Evolutionary conservation across 2,113 vertebrate species (phyloP).

Genomic region (Malaclemys terrapin): DNA sequence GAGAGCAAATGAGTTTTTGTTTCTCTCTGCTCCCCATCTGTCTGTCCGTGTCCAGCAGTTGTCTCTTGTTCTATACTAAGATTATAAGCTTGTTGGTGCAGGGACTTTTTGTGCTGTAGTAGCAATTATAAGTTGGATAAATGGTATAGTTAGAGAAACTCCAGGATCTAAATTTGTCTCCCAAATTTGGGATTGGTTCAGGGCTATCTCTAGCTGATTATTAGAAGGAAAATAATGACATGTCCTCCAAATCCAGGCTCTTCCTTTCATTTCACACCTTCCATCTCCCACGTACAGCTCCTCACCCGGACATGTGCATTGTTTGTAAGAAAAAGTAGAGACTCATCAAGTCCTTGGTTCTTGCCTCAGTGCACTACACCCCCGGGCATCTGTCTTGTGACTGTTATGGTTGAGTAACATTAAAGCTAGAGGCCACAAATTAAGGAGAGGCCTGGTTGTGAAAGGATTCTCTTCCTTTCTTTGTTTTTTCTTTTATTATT

Average conservation of each 20-base stretch:
- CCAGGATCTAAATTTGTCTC: neutral
- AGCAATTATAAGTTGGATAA: neutral
- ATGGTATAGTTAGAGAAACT: neutral
- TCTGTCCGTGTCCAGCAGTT: slow-evolving; percentile 22
- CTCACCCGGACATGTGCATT: neutral
- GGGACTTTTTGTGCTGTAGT: slow-evolving; percentile 47
- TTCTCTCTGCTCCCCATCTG: slow-evolving; percentile 51
- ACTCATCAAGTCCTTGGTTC: neutral
- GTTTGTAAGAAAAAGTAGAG: neutral
- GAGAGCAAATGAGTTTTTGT: slow-evolving; percentile 27
- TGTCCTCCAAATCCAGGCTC: neutral
- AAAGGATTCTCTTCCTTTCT: neutral
- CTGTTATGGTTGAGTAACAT: neutral
- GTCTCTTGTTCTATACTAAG: slow-evolving; percentile 36
- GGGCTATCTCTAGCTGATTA: neutral
- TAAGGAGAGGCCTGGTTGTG: neutral
- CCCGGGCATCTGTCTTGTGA: neutral
- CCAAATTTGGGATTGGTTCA: neutral
- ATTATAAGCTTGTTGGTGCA: slow-evolving; percentile 43
- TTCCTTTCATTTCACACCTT: neutral
- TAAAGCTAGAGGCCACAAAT: neutral
- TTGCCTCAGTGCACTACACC: neutral
- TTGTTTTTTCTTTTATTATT: neutral
- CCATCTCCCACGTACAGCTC: neutral
- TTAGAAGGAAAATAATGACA: neutral